Conservation (phyloP, 2,113 vertebrate genomes). For the Mobula birostris region DNA sequence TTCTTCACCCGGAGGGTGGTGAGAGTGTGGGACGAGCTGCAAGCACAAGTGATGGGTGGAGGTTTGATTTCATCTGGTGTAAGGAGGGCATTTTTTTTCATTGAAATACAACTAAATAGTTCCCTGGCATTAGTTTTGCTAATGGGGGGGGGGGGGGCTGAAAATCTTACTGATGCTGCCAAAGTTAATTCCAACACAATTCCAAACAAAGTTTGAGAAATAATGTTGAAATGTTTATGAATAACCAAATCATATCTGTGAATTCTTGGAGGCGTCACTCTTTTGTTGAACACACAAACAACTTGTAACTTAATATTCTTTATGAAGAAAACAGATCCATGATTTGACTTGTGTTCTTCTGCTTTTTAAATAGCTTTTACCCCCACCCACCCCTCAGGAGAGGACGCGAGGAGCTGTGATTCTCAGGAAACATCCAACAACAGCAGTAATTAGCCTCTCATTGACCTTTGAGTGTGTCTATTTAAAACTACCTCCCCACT, state of each 20-base stretch:
- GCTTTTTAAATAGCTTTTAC: not conserved
- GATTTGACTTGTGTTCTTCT: not conserved
- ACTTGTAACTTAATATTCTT: not conserved
- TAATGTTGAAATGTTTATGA: not conserved
- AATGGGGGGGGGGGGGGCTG: not conserved
- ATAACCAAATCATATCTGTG: not conserved
- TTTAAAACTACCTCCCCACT: not conserved
- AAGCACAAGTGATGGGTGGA: too few species aligned
- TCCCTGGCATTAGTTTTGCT: not conserved
- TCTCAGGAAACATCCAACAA: not conserved
- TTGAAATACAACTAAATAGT: not conserved
- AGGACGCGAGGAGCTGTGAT: not conserved
- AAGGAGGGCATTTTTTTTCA: not conserved
- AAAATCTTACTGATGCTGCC: not conserved
- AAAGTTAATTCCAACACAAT: not conserved
- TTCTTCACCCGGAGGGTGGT: too few species aligned
- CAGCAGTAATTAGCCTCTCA: conserved; percentile 3
- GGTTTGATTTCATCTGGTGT: not conserved
- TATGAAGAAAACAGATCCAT: not conserved
- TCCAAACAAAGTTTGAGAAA: not conserved
- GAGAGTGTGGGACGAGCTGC: too few species aligned
- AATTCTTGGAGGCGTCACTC: not conserved
- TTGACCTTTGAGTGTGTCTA: conserved; percentile 18
- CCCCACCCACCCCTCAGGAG: not conserved
- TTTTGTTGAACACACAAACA: not conserved